Conservation (phyloP, 2,113 vertebrate species). For the Bos indicus region DNA sequence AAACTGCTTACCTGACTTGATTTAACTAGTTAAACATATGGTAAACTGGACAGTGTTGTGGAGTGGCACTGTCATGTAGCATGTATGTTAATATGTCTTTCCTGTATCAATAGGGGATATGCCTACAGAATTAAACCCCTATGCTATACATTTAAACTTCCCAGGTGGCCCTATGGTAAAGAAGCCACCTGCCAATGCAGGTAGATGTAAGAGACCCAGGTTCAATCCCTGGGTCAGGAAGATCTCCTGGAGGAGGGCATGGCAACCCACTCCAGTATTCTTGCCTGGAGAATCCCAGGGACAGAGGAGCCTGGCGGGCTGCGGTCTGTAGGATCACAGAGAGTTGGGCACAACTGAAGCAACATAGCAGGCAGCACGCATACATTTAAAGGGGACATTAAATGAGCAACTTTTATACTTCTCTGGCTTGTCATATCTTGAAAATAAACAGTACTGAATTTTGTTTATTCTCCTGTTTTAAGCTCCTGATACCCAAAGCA, state of each 20-base stretch:
- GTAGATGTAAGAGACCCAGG: background rate
- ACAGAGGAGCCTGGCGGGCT: background rate
- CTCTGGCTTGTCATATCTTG: background rate
- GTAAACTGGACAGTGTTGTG: background rate
- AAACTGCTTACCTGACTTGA: background rate
- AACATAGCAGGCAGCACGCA: background rate
- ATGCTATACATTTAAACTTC: background rate
- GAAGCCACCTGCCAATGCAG: background rate
- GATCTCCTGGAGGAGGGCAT: background rate
- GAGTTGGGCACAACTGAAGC: background rate
- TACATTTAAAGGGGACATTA: background rate
- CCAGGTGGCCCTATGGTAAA: background rate
- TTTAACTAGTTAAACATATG: background rate
- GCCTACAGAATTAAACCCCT: background rate
- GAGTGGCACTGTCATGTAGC: background rate
- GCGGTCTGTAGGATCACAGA: background rate
- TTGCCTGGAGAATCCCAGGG: background rate
- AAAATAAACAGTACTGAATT: background rate
- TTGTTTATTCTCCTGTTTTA: conserved; percentile 2
- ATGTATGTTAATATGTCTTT: background rate
- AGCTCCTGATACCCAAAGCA: background rate
- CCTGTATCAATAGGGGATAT: background rate
- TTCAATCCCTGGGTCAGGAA: background rate
- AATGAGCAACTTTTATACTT: background rate
- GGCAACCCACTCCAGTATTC: background rate